These are phyloP conservation scores for Corythaixoides concolor DNA, from an alignment of 2,113 vertebrate genomes.

Conservation along the genomic window DNA sequence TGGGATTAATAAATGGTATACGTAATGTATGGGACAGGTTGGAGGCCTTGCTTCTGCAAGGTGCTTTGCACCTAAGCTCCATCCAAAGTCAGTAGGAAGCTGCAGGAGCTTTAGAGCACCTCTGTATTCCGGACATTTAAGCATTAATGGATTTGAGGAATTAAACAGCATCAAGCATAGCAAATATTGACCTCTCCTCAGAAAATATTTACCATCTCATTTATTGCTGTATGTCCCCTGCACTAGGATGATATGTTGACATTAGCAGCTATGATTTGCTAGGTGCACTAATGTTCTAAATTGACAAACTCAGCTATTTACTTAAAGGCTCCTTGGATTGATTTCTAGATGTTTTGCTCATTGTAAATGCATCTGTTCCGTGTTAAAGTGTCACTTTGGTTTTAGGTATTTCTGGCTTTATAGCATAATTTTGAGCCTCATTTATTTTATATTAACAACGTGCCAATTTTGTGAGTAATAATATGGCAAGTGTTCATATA, in stretches of 20 bases:
- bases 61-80: background rate
- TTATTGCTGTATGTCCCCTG: constrained; percentile 28
- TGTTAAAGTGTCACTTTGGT: constrained; percentile 6
- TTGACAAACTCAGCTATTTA: constrained; percentile 46
- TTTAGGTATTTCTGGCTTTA: constrained; percentile 37
- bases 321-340: background rate
- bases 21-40: background rate
- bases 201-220: constrained; percentile 64
- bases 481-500: background rate
- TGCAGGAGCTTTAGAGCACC: background rate
- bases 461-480: constrained; percentile 30
- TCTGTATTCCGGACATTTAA: constrained; percentile 4
- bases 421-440: constrained; percentile 18
- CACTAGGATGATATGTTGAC: constrained; percentile 28
- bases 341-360: constrained; percentile 21
- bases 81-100: background rate
- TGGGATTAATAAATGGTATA: background rate
- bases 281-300: constrained; percentile 29
- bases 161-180: constrained; percentile 51
- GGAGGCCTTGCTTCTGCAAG: background rate
- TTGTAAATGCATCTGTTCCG: background rate
- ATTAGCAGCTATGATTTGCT: constrained; percentile 49
- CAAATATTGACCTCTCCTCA: constrained; percentile 63
- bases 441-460: constrained; percentile 45
- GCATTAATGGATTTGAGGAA: constrained; percentile 56